A percentile compares a stretch with the other conserved stretches of the same genome.
Conservation (phyloP, 2,888 invertebrate species). For the Coelopa pilipes region DNA sequence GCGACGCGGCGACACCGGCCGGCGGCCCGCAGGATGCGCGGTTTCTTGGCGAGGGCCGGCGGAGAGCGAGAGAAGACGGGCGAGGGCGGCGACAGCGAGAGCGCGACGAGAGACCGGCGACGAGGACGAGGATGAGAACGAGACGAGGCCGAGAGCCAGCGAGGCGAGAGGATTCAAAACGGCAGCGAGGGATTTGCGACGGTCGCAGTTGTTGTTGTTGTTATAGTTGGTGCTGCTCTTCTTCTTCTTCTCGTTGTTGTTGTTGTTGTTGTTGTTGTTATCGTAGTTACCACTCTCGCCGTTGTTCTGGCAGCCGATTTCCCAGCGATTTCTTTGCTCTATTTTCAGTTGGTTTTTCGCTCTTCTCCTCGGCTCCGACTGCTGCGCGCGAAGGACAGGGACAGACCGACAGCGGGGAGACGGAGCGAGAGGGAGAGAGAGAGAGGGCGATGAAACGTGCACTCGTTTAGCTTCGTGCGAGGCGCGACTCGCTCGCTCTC, state of each 20-base stretch:
- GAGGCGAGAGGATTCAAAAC: not conserved
- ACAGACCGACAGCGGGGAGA: not conserved
- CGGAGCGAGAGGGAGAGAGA: not conserved
- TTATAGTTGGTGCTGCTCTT: not conserved
- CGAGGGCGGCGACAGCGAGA: not conserved
- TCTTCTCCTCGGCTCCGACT: not conserved
- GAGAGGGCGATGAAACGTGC: conserved; percentile 11
- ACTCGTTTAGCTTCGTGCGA: conserved; percentile 23
- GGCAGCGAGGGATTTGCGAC: conserved; percentile 14
- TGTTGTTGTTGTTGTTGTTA: conserved; percentile 10
- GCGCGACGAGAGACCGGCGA: not conserved
- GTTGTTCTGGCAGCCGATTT: conserved; percentile 7
- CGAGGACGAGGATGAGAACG: no score
- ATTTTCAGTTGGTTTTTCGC: not conserved
- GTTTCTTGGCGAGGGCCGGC: no score
- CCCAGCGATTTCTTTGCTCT: conserved; percentile 7
- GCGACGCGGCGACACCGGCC: not conserved
- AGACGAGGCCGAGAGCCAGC: not conserved
- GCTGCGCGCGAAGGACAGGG: not conserved
- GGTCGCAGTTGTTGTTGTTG: not conserved
- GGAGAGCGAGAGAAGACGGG: no score
- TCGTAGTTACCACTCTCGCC: not conserved
- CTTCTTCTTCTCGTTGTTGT: not conserved
- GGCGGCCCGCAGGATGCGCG: no score
- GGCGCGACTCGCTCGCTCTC: not conserved